Base-by-base conservation (phyloP, 2,888 invertebrate genomes). In the Oxyscelio sp. region DNA sequence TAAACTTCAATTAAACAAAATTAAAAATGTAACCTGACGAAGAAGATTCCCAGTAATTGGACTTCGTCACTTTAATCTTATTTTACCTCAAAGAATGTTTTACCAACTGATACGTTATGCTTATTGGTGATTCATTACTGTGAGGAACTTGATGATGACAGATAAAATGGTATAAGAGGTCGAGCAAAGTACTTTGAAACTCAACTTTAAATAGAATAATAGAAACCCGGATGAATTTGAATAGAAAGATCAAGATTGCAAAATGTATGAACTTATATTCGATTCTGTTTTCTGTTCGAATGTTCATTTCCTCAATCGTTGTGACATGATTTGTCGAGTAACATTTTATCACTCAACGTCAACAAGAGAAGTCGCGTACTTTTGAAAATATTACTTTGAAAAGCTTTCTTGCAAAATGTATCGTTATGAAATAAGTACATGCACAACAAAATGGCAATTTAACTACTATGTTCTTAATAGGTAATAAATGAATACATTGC, bases 161-260 rank as follows among this genome's bases (percentile, higher is more conserved):
- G 52, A 74, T 63, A 31, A 40, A 63, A 74, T 74, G 63, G 15
- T 59, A 52, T 50, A 43, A 61, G 40, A 52, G 19, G 43, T 52
- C 21, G 50, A 52, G 40, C 52, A 50, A 50, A 73, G 52, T 52
- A 19, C 52, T 61, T 13, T 24, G 50, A 52, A 50, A 38, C 40
- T 59, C 50, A 24, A 50, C 38, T 73, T 73, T 54, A 73, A 52
- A 40, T 73, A 52, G 52, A 52, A 73, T 61, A 73, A 66, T 52
- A 48, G n/a, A 61, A 73, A 52, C 40, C 17, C 22, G 73, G 54
- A 54, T 40, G 61, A 73, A 54, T 43, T 61, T 17, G 43, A 73
- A 61, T 54, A 59, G 50, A 40, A 40, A 54, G 27, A 43, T 54
- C 21, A 45, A 45, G 31, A 70, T 56, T 45, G 17, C 21, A 15